Percentiles rank a stretch among this genome's conserved stretches.
phyloP scores from a whole-genome alignment of 2,888 invertebrate species.

The Dendrolimus houi region DNA sequence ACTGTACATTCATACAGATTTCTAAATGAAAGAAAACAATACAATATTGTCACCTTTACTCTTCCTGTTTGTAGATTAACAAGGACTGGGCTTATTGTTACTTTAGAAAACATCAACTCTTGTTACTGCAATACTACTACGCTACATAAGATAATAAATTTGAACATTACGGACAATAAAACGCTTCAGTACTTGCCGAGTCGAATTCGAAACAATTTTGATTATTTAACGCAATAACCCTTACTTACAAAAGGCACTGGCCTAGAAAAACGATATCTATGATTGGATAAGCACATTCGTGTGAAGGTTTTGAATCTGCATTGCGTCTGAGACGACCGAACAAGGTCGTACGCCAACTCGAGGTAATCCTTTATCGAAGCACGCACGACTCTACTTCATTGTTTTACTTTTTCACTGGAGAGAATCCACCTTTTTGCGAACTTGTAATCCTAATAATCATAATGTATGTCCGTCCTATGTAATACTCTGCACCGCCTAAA shows the following conservation, averaged over 20 bases:
- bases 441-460: background rate
- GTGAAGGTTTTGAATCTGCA: slow-evolving; percentile 24
- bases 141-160: too few species aligned
- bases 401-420: background rate
- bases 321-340: slow-evolving; percentile 32
- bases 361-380: background rate
- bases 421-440: background rate
- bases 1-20: too few species aligned
- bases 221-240: background rate
- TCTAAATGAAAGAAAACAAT: too few species aligned
- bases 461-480: too few species aligned
- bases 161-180: too few species aligned
- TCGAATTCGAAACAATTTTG: background rate
- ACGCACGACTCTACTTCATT: background rate
- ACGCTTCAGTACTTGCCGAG: too few species aligned
- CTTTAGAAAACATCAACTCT: too few species aligned
- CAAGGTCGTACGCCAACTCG: slow-evolving; percentile 23
- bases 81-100: too few species aligned
- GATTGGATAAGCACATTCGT: background rate
- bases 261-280: background rate
- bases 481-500: too few species aligned
- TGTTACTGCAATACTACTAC: too few species aligned
- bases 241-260: background rate
- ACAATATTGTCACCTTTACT: too few species aligned
- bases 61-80: too few species aligned